Evolutionary conservation across 1,140 invertebrate genomes (phyloP), one percentile per base, ranked within the genome.

Genomic region (Drosophila parabipectinata): DNA sequence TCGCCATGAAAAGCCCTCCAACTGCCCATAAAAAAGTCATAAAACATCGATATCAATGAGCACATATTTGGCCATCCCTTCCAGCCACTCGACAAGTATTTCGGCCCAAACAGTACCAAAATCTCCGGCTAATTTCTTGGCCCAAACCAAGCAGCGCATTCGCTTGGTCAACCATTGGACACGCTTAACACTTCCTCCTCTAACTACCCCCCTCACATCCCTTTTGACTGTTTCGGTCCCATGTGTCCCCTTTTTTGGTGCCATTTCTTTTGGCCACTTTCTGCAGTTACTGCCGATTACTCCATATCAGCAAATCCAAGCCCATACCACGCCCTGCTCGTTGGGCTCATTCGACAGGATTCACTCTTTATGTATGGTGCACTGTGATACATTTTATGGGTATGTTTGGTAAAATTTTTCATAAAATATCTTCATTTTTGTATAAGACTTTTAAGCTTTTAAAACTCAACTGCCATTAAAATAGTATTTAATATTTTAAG

Each of bases 201-300:
- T 50, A 30, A n/a, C 21, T 15, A 45, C 4, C 37, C 24, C 30
- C 14, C 26, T 18, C 18, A 3, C 2, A 26, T 52, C 3, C 34
- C 24, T 21, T 21, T 32, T 18, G 26, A 28, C 18, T 41, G 21
- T 41, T 28, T 32, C 8, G 18, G 8, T 37, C 28, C 10, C 41
- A 50, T 32, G 39, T 26, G 32, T 52, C 15, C 48, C 58, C 48
- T 37, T 47, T 47, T 55, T 56, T 34, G 26, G 62, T 14, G 32
- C 75, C 59, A 64, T 74, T 75, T 66, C 52, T 66, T 75, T 63
- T 75, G 55, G 72, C 72, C 34, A 76, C 72, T 68, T 76, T 76
- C 72, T 59, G 62, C 72, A 67, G 62, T 53, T 37, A 76, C 72
- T 74, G 71, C 52, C 72, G 57, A 76, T 76, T 76, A 69, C 62